Base-by-base conservation (phyloP, 1,140 invertebrate species). In the Trialeurodes vaporariorum region DNA sequence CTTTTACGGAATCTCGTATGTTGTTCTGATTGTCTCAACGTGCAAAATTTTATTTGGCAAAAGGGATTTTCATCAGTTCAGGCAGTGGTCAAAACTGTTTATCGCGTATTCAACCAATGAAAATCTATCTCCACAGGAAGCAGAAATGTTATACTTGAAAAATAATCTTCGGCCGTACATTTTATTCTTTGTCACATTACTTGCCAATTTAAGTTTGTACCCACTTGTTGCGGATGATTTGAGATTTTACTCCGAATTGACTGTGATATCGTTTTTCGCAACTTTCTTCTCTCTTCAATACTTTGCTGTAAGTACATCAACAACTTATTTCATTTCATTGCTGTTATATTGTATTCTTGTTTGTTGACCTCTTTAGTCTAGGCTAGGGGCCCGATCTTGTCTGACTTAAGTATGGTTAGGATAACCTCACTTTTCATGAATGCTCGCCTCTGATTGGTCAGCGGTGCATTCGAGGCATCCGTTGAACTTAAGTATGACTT, bases 211-310 rank as follows among this genome's bases (percentile, higher is more conserved):
- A 21, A 82, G 89, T 27, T 80, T 89, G 0, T 92, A 90, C 75
- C 90, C 91, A 0, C 76, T 91, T 22, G 86, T 92, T 61, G 83
- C 88, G 2, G 84, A 87, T 23, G 83, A 86, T 61, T 90, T 88
- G 83, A 85, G 91, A 2, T 88, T 89, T 0, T 88, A 91, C 73
- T 92, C 90, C 0, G 91, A 93, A 76, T 83, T 94, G 22, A 88
- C 88, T 12, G 83, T 93, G 1, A 73, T 92, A 1, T 85, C 89
- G 0, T 84, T 87, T 22, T 81, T 83, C 24, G 78, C 90, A 11
- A 90, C 89, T 60, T 85, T 91, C 26, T 75, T 90, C 23, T 90
- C 89, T 0, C 77, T 94, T 23, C 78, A 87, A 23, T 86, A 86
- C 2, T 91, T 92, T 67, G 58, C 71, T n/a, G 73, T 72, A 68